Percentiles rank a stretch among this genome's conserved stretches.
Conservation (phyloP, 2,797 vertebrate species). For the Syndactyla subalaris region DNA sequence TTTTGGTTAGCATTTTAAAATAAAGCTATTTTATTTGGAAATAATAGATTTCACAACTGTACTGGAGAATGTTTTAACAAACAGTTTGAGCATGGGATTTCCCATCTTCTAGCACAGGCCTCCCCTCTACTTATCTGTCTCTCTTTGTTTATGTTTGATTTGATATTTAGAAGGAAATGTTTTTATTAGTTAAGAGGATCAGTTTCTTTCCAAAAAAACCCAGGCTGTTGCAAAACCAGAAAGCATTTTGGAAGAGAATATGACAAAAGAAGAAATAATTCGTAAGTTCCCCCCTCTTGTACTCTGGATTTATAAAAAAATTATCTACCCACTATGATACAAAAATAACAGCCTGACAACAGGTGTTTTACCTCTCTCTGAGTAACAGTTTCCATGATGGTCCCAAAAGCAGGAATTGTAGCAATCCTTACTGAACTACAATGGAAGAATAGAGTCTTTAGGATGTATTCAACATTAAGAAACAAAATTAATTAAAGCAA, state of each 20-base stretch:
- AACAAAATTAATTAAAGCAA: neutral
- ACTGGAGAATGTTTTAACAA: neutral
- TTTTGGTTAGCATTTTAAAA: neutral
- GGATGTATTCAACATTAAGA: conserved; percentile 20
- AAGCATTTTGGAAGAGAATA: neutral
- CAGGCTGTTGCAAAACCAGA: neutral
- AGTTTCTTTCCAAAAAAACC: neutral
- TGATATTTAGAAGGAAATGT: neutral
- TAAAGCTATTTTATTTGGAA: neutral
- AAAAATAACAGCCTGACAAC: neutral
- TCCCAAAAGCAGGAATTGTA: conserved; percentile 98
- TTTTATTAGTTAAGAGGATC: neutral
- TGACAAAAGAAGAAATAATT: neutral
- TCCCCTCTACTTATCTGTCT: neutral
- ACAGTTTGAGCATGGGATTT: neutral
- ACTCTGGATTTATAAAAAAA: neutral
- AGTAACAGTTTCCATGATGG: conserved; percentile 99
- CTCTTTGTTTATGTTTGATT: neutral
- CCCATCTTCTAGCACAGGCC: neutral
- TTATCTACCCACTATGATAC: neutral
- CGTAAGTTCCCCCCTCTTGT: neutral
- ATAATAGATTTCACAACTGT: neutral
- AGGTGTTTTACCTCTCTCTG: conserved; percentile 91
- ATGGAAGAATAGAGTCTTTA: conserved; percentile 55
- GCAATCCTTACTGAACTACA: conserved; percentile 97